Base-by-base conservation (phyloP, 2,113 vertebrate species). In the Rhizomys pruinosus region DNA sequence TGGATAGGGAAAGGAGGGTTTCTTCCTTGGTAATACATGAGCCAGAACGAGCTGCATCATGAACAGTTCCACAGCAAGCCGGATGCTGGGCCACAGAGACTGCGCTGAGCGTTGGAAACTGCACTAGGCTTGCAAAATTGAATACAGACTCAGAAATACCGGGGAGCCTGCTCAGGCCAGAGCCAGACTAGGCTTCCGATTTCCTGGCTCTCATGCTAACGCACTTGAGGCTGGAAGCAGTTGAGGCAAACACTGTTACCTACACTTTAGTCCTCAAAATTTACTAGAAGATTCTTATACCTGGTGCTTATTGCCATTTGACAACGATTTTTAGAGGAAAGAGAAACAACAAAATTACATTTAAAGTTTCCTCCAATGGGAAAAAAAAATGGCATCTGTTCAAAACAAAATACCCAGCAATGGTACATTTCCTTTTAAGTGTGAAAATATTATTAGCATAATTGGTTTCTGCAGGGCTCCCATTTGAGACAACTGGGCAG, bases 341-440 rank as follows among this genome's bases (percentile, higher is more conserved):
- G 87, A 96, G 95, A 97, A 98, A 98, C 87, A 97, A 97, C 95
- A 52, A 96, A 98, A 98, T 98, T 97, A 91, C 94, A 79, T 97
- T 97, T 92, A 95, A 89, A 63, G 93, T 97, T 97, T 97, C 87
- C 91, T 66, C 69, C 77, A 90, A 66, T 79, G 91, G 76, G 90
- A 76, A 91, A 55, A 76, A 97, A 92, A 92, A 98, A 98, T 76
- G 93, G 96, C 97, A 96, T 95, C 96, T 77, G 91, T 96, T 97
- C 87, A 91, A 98, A 98, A 97, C 95, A 29, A 97, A 97, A 97
- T 96, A 93, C 76, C 92, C 85, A 64, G 90, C 88, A 93, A 94
- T n/a, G 1, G 92, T 93, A 91, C 91, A 93, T 95, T 98, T 89
- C 42, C 90, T 92, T 97, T 96, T 95, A 82, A 94, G 82, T 96